Evolutionary conservation across 2,888 invertebrate genomes (phyloP), one percentile per base, ranked within the genome.

Genomic region (Oscheius sp.): DNA sequence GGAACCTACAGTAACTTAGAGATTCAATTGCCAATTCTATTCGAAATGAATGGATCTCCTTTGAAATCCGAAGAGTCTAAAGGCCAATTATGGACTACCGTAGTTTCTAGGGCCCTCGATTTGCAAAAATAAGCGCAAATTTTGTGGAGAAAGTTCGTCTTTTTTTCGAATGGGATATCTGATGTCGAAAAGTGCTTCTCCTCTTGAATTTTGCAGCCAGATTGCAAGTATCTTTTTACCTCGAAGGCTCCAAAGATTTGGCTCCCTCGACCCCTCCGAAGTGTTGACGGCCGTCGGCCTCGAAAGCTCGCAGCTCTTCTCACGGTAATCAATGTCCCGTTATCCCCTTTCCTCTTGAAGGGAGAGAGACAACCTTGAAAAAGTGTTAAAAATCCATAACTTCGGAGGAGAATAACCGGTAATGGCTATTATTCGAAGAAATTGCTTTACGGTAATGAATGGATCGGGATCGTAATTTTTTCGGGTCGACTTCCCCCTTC

Each of bases 281-380:
- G n/a, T 53, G 33, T 33, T 55, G 55, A 34, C 37, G 50, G 23
- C 50, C 23, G 33, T 55, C 17, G 15, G 15, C 34, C 34, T 25
- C 23, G 25, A 48, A 12, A 48, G 48, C 48, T n/a, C n/a, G n/a
- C 33, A 45, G 25, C 61, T 6, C 15, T 61, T 61, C 61, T 25
- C 61, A 61, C 61, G 42, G 42, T 31, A 61, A 61, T 61, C 61
- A 45, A 61, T 61, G 61, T 42, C 42, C 61, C n/a, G n/a, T n/a
- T n/a, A n/a, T n/a, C n/a, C 23, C 20, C 20, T 23, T 48, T 23
- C 55, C 34, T 55, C 55, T 52, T 12, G 55, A 55, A 25, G 23
- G 27, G 31, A 27, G 27, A 52, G 23, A 52, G n/a, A n/a, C 50
- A 27, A 52, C 31, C 31, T 31, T 52, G 50, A 31, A 31, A 52